phyloP scores from a whole-genome alignment of 2,797 vertebrate genomes.

The Poecilia gillii region DNA sequence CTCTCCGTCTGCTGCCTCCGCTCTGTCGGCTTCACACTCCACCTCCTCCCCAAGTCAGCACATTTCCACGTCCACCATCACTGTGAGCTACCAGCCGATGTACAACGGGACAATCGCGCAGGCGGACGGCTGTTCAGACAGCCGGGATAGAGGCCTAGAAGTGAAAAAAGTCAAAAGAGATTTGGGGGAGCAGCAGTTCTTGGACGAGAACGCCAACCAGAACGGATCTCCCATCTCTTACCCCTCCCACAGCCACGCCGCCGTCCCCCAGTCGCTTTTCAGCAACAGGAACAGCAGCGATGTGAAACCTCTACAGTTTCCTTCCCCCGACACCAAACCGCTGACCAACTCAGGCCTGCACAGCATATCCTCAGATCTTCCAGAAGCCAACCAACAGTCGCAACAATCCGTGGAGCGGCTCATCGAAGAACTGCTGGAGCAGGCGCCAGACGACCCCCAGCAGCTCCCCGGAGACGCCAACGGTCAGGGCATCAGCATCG shows the following conservation, averaged over 20 bases:
- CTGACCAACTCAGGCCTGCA: conserved; percentile 36
- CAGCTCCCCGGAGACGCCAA: conserved; percentile 72
- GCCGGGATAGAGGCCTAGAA: conserved; percentile 75
- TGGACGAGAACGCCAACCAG: conserved; percentile 72
- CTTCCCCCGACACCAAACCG: conserved; percentile 36
- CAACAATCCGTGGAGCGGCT: conserved; percentile 84
- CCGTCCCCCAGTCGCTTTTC: conserved; percentile 48
- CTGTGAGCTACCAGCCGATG: conserved; percentile 74
- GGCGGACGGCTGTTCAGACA: conserved; percentile 65
- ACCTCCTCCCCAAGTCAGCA: conserved; percentile 44
- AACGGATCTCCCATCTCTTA: conserved; percentile 67
- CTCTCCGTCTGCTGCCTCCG: conserved; percentile 34
- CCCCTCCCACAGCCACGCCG: conserved; percentile 49
- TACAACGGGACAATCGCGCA: conserved; percentile 79
- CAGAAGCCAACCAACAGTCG: conserved; percentile 49
- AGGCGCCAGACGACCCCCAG: conserved; percentile 68
- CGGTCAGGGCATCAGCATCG: conserved; percentile 84
- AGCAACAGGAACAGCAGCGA: conserved; percentile 54
- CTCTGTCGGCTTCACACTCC: conserved; percentile 40
- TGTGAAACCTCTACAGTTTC: conserved; percentile 27
- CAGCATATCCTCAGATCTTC: conserved; percentile 42
- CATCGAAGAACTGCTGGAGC: conserved; percentile 85
- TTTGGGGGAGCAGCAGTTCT: conserved; percentile 64
- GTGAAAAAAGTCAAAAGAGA: conserved; percentile 92
- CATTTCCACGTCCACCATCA: conserved; percentile 46